Evolutionary conservation across 2,797 vertebrate genomes (phyloP).

Genomic region (Mus caroli): DNA sequence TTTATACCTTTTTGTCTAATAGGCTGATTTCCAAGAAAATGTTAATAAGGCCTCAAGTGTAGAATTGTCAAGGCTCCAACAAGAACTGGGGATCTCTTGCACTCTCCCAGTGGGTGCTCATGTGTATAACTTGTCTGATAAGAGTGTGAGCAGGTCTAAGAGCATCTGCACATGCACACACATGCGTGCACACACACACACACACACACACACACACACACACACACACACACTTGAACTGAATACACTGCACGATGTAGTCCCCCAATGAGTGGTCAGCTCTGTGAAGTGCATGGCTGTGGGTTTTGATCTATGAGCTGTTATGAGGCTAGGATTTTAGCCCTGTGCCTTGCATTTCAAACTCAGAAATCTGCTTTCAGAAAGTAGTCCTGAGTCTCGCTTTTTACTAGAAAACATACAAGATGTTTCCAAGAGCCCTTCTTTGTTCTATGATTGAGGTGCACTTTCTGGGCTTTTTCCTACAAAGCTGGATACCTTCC

Average conservation of each 20-base stretch:
- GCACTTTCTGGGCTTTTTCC: neutral
- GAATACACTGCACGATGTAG: neutral
- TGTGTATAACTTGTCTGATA: neutral
- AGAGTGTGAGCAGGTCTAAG: neutral
- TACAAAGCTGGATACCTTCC: neutral
- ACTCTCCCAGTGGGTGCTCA: neutral
- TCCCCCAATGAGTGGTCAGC: neutral
- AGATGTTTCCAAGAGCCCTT: neutral
- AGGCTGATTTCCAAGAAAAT: neutral
- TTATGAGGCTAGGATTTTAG: neutral
- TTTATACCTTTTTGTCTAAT: neutral
- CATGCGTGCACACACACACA: fast-evolving
- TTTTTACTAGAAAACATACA: neutral
- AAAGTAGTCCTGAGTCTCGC: neutral
- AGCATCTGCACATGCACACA: no score
- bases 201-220: fast-evolving
- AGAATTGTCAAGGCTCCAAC: neutral
- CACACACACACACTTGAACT: neutral
- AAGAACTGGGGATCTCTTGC: neutral
- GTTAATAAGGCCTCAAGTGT: neutral
- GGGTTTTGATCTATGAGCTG: neutral
- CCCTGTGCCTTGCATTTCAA: neutral
- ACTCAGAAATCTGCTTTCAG: neutral
- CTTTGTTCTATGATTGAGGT: neutral
- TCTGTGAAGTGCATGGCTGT: neutral